These are phyloP conservation scores for Bombus superbus DNA, from an alignment of 1,140 invertebrate genomes.

Conservation along the genomic window DNA sequence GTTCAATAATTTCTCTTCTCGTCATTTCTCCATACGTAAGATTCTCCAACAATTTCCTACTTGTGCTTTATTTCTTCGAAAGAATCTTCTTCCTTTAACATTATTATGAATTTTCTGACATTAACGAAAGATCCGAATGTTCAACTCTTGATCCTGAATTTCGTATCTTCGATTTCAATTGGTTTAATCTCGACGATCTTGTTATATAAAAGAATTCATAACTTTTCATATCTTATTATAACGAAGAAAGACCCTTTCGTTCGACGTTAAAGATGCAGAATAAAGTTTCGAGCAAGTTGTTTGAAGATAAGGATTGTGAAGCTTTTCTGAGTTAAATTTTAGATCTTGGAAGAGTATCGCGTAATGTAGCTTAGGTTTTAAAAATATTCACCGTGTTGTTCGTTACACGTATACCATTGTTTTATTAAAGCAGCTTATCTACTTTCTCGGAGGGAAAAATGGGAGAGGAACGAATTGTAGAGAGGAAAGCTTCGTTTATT, in stretches of 20 bases:
- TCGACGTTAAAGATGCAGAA: not conserved
- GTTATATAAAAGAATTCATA: no score
- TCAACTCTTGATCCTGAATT: no score
- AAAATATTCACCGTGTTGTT: constrained; percentile 10
- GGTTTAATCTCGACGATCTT: no score
- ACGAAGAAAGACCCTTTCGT: not conserved
- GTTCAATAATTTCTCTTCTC: not conserved
- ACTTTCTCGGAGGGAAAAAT: not conserved
- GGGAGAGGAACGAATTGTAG: not conserved
- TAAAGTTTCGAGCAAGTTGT: not conserved
- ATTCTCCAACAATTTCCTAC: not conserved
- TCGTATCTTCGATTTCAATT: no score
- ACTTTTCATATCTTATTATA: no score
- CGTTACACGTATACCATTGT: not conserved
- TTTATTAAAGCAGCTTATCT: constrained; percentile 3
- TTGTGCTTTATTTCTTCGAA: not conserved
- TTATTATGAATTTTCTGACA: no score
- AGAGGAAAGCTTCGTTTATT: not conserved
- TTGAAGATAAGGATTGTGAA: no score
- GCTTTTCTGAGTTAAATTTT: not conserved
- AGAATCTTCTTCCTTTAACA: no score
- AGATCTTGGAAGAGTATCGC: not conserved
- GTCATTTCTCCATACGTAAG: not conserved
- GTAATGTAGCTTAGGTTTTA: not conserved
- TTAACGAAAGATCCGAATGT: no score